Conservation (phyloP, 2,888 invertebrate genomes). For the Caenorhabditis virilis region DNA sequence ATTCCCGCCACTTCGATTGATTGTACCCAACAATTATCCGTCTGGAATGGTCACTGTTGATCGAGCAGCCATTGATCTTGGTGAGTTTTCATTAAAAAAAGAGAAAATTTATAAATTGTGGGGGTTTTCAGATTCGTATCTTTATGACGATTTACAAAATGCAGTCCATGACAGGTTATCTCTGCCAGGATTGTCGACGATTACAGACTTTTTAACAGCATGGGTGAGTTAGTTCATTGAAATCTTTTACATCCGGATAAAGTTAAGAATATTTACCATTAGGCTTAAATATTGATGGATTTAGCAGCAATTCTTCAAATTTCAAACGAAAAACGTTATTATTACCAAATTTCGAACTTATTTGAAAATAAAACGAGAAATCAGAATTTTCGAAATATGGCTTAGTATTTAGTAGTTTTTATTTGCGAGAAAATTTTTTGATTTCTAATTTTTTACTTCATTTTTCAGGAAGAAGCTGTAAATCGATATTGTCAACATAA, state of each 20-base stretch:
- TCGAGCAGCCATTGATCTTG: conserved; percentile 57
- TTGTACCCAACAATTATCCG: conserved; percentile 61
- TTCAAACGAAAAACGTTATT: background rate
- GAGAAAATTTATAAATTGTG: background rate
- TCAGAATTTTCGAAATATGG: too few relatives aligned
- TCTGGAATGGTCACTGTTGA: conserved; percentile 51
- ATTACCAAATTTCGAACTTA: too few relatives aligned
- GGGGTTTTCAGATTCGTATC: conserved; percentile 53
- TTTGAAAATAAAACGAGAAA: too few relatives aligned
- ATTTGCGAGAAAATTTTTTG: too few relatives aligned
- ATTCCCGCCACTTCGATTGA: conserved; percentile 58
- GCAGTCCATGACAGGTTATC: conserved; percentile 60
- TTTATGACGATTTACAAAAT: conserved; percentile 66
- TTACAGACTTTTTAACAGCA: conserved; percentile 60
- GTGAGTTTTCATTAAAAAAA: conserved; percentile 21
- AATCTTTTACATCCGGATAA: background rate
- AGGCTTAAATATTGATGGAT: too few relatives aligned
- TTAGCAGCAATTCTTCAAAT: conserved; percentile 1
- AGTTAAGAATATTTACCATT: too few relatives aligned
- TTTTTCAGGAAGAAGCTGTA: conserved; percentile 35
- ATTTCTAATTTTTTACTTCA: background rate
- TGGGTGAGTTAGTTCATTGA: conserved; percentile 52
- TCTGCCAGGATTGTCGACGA: conserved; percentile 46
- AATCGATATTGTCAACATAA: conserved; percentile 21
- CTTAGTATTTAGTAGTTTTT: too few relatives aligned